phyloP scores from a whole-genome alignment of 2,113 vertebrate species.

The Leucopternis melanops region DNA sequence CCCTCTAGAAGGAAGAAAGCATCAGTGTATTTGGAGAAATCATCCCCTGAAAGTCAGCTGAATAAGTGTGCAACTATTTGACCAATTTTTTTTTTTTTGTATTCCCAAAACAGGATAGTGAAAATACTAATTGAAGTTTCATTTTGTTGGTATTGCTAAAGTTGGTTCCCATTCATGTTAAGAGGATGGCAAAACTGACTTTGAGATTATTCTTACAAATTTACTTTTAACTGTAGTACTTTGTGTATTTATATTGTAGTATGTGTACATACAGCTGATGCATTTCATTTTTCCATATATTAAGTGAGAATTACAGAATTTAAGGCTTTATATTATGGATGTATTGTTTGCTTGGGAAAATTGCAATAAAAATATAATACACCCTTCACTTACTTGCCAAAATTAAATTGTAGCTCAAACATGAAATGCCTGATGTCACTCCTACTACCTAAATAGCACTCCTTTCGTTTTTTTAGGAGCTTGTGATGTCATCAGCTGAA shows the following conservation, averaged over 20 bases:
- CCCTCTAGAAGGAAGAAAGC: background rate
- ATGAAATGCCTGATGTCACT: conserved; percentile 13
- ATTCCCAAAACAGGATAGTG: background rate
- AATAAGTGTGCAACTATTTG: background rate
- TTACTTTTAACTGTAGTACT: background rate
- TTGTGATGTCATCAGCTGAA: conserved; percentile 63
- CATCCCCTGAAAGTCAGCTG: background rate
- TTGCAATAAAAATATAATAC: background rate
- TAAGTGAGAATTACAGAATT: background rate
- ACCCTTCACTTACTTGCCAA: conserved; percentile 59
- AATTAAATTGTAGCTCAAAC: background rate
- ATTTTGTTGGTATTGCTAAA: background rate
- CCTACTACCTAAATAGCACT: conserved; percentile 50
- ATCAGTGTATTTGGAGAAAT: background rate
- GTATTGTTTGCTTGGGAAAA: background rate
- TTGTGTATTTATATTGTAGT: background rate
- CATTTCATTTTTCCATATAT: background rate
- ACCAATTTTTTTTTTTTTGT: background rate
- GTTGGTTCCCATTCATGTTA: background rate
- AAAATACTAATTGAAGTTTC: background rate
- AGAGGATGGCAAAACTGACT: background rate
- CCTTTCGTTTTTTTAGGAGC: conserved; percentile 62
- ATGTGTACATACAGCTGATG: background rate
- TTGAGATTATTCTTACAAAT: background rate
- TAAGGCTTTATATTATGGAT: background rate